Base-by-base conservation (phyloP, 2,797 vertebrate genomes). In the Chaunax sp. region DNA sequence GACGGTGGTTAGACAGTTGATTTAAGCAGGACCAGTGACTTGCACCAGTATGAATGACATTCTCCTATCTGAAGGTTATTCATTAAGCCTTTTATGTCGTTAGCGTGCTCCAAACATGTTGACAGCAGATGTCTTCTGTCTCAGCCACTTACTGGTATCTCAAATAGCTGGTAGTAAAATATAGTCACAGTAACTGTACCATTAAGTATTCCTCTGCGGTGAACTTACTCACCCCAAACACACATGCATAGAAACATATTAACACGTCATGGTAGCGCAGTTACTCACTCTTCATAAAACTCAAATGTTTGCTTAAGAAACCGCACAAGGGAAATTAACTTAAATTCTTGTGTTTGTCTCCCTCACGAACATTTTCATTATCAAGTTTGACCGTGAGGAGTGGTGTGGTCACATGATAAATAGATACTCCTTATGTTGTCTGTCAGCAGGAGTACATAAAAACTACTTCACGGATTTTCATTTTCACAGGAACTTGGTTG, bases 301-400 rank as follows among this genome's bases (percentile, higher is more conserved):
- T 52, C 40, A 71, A 56, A 59, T 85, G 88, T 92, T 92, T 92
- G 72, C 84, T 91, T 91, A 90, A 89, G 89, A 69, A 79, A 80
- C 87, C 73, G 19, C 88, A 73, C 74, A 81, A 80, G 89, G 90
- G 87, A 94, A 94, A 93, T 93, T 83, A 91, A 90, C 65, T 69
- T 64, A 26, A 41, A 46, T 54, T 77, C 65, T 81, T 79, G 53
- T 54, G 63, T 47, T 44, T 49, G 14, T 41, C 19, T 64, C 16
- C 45, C 30, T 75, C 55, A 54, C 37, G 19, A 22, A 46, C 37
- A 18, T 35, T 35, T 11, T 35, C 9, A 2, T 35, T 35, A 9
- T 35, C 33, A 35, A n/a, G n/a, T n/a, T n/a, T n/a, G n/a, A n/a
- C n/a, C n/a, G n/a, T n/a, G n/a, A n/a, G n/a, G n/a, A n/a, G n/a